Evolutionary conservation across 2,113 vertebrate species (phyloP).

Genomic region (Chaetodon trifascialis): DNA sequence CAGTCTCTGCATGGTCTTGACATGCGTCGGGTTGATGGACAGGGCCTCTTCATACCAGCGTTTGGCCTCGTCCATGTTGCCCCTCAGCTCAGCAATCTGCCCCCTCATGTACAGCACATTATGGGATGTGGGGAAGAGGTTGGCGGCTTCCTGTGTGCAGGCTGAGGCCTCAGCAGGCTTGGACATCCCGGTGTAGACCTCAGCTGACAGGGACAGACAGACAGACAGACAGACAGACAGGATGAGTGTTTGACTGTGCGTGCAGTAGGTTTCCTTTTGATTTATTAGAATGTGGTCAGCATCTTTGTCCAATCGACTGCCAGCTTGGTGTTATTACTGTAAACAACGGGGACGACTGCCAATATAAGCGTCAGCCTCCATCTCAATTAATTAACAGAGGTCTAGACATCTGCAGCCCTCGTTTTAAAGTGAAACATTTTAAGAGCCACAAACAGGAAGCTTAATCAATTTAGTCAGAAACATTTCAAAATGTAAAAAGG

Average conservation of each 20-base stretch:
- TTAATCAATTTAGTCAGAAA: background rate
- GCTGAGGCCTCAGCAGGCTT: constrained; percentile 96
- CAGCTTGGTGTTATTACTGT: background rate
- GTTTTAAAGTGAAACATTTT: background rate
- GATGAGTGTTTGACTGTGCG: background rate
- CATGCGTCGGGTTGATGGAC: constrained; percentile 97
- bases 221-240: background rate
- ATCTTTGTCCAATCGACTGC: background rate
- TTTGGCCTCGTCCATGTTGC: constrained; percentile 93
- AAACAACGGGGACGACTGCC: background rate
- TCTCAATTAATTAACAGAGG: background rate
- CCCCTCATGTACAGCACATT: constrained; percentile 97
- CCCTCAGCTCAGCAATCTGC: constrained; percentile 95
- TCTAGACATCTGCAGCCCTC: background rate
- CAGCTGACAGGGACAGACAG: constrained; percentile 83
- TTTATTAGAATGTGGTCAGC: background rate
- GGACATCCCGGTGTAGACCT: constrained; percentile 96
- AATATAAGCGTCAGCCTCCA: no score
- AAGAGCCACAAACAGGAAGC: background rate
- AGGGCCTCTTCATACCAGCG: constrained; percentile 99
- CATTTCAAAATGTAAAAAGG: background rate
- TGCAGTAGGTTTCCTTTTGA: background rate
- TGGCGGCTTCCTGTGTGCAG: constrained; percentile 97
- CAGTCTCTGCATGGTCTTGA: constrained; percentile 99
- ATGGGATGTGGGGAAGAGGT: constrained; percentile 96